A percentile compares a stretch with the other conserved stretches of the same genome.
phyloP scores from a whole-genome alignment of 1,140 invertebrate genomes.

The Leptopilina clavipes region DNA sequence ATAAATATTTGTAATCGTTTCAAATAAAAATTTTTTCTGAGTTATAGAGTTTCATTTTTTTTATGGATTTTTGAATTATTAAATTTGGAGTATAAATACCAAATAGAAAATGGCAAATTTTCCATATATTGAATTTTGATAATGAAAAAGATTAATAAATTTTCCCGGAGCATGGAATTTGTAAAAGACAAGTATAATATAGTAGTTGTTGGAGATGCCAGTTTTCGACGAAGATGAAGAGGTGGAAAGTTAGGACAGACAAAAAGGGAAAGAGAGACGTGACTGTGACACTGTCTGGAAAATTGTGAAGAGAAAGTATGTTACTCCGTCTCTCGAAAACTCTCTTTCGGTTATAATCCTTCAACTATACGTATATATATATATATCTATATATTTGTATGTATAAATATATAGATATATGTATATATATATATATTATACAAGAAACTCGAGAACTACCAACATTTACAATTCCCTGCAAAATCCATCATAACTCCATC shows the following conservation, averaged over 20 bases:
- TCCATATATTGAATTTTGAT: too few relatives aligned
- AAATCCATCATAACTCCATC: constrained; percentile 14
- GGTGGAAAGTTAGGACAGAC: constrained; percentile 33
- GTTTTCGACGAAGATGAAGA: constrained; percentile 52
- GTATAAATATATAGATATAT: neutral
- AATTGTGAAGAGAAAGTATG: constrained; percentile 17
- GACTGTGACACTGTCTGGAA: constrained; percentile 22
- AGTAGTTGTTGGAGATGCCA: constrained; percentile 54
- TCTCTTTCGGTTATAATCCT: constrained; percentile 14
- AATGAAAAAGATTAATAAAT: too few relatives aligned
- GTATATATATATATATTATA: constrained; percentile 16
- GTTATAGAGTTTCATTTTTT: too few relatives aligned
- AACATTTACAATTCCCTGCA: constrained; percentile 17
- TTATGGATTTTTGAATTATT: too few relatives aligned
- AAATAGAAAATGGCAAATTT: too few relatives aligned
- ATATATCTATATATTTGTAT: neutral
- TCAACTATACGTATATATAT: neutral
- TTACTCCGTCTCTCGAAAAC: constrained; percentile 19
- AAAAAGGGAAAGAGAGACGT: constrained; percentile 8
- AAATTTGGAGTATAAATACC: too few relatives aligned
- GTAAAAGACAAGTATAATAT: neutral
- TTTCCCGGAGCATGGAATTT: too few relatives aligned
- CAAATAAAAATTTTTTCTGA: too few relatives aligned
- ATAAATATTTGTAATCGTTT: too few relatives aligned
- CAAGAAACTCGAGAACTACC: neutral